Conservation (phyloP, 2,888 invertebrate species). For the Euspilapteryx auroguttella region DNA sequence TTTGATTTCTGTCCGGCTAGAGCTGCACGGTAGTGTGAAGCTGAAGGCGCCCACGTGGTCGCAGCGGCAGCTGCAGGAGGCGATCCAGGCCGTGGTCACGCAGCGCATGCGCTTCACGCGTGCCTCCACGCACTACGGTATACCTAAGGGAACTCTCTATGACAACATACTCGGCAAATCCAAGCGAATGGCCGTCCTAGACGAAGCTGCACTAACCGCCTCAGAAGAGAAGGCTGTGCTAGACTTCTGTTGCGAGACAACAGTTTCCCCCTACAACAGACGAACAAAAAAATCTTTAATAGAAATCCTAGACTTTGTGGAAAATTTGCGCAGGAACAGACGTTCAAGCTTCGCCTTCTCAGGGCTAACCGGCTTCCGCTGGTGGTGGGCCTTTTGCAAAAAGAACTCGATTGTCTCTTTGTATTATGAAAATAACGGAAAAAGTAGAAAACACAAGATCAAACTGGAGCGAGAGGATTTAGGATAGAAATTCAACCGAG, state of each 20-base stretch:
- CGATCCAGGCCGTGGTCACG: constrained; percentile 73
- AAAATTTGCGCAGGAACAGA: constrained; percentile 56
- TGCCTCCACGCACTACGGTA: constrained; percentile 70
- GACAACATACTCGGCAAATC: constrained; percentile 78
- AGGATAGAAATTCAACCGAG: too few relatives aligned
- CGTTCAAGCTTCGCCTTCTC: constrained; percentile 69
- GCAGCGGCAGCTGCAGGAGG: constrained; percentile 72
- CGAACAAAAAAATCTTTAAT: constrained; percentile 69
- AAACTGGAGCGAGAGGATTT: constrained; percentile 10
- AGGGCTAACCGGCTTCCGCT: constrained; percentile 72
- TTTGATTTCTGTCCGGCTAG: constrained; percentile 28
- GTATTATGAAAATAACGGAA: constrained; percentile 23
- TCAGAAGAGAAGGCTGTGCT: constrained; percentile 67
- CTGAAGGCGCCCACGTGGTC: constrained; percentile 77
- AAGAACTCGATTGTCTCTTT: constrained; percentile 73
- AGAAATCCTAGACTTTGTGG: constrained; percentile 67
- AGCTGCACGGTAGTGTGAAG: constrained; percentile 66
- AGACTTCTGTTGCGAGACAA: constrained; percentile 75
- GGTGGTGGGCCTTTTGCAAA: constrained; percentile 86
- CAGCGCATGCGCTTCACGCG: constrained; percentile 79
- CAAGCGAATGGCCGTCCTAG: constrained; percentile 74
- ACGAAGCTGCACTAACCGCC: constrained; percentile 65
- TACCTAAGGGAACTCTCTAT: constrained; percentile 77
- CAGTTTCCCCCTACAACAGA: constrained; percentile 70
- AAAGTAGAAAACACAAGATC: constrained; percentile 16